Conservation (phyloP, 2,888 invertebrate genomes). For the Anorthoa munda region DNA sequence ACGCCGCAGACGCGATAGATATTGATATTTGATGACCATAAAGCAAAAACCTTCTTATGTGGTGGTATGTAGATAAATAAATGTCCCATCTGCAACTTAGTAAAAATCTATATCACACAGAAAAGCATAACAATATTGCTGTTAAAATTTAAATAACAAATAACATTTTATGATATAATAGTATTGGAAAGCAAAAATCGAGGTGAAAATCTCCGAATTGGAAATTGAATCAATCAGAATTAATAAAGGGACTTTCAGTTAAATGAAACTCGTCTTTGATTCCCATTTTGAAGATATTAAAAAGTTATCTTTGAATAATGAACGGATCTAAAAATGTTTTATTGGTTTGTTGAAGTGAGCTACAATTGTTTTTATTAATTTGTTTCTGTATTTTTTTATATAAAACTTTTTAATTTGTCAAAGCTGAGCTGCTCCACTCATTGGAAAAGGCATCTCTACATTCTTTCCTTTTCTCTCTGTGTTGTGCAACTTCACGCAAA, state of each 20-base stretch:
- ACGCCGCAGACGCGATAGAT: too few relatives aligned
- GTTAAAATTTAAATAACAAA: neutral
- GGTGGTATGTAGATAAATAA: neutral
- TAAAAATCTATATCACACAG: neutral
- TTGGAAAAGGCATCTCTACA: too few relatives aligned
- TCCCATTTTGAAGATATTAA: constrained; percentile 38
- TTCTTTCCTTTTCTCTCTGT: too few relatives aligned
- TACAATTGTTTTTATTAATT: neutral
- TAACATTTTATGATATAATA: neutral
- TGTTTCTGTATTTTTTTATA: neutral
- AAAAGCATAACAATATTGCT: neutral
- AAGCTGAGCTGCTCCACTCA: too few relatives aligned
- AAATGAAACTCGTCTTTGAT: constrained; percentile 12
- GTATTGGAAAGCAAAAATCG: constrained; percentile 7
- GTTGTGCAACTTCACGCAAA: too few relatives aligned
- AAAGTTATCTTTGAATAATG: constrained; percentile 22
- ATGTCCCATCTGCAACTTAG: neutral
- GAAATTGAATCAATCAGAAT: constrained; percentile 29
- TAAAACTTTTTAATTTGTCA: too few relatives aligned
- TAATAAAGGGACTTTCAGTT: constrained; percentile 8
- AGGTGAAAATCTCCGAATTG: constrained; percentile 3
- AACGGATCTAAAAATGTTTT: neutral
- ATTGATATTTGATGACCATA: too few relatives aligned
- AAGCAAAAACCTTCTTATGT: too few relatives aligned
- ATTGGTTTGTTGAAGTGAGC: neutral